These are phyloP conservation scores for Apolygus lucorum DNA, from an alignment of 1,140 invertebrate species.

Conservation along the genomic window DNA sequence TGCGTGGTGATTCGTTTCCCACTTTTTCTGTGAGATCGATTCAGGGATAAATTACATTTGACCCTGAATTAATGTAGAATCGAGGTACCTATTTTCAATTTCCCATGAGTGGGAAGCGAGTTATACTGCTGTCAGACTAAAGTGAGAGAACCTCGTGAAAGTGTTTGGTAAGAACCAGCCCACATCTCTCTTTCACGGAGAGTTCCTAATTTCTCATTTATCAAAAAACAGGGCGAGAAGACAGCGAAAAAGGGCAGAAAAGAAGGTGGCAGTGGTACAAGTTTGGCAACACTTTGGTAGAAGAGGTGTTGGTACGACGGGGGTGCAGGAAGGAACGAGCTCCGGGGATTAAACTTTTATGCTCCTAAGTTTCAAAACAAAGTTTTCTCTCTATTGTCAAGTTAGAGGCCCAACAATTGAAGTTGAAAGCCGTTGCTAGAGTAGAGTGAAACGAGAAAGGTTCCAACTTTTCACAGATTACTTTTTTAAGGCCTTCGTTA, in stretches of 20 bases:
- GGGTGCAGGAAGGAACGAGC: background rate
- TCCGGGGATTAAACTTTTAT: background rate
- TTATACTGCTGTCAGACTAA: too few relatives aligned
- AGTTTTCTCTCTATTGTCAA: constrained; percentile 1
- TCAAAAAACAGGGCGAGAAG: background rate
- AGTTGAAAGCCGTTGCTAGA: background rate
- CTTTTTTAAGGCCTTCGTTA: background rate
- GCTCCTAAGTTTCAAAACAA: background rate
- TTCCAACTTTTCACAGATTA: background rate
- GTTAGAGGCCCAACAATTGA: background rate
- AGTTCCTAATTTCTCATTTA: background rate
- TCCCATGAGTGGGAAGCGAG: too few relatives aligned
- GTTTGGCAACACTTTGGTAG: background rate
- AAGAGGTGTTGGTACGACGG: background rate
- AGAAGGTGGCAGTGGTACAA: background rate
- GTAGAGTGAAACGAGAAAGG: background rate
- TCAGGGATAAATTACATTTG: too few relatives aligned
- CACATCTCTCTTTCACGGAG: too few relatives aligned
- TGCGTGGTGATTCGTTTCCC: too few relatives aligned
- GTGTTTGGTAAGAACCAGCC: too few relatives aligned
- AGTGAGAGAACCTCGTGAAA: too few relatives aligned
- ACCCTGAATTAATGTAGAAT: too few relatives aligned
- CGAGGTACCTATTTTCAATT: too few relatives aligned
- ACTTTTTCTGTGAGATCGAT: too few relatives aligned
- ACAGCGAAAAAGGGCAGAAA: too few relatives aligned